Evolutionary conservation across 2,113 vertebrate genomes (phyloP), one percentile per base, ranked within the genome.

Genomic region (Calidris pugnax): DNA sequence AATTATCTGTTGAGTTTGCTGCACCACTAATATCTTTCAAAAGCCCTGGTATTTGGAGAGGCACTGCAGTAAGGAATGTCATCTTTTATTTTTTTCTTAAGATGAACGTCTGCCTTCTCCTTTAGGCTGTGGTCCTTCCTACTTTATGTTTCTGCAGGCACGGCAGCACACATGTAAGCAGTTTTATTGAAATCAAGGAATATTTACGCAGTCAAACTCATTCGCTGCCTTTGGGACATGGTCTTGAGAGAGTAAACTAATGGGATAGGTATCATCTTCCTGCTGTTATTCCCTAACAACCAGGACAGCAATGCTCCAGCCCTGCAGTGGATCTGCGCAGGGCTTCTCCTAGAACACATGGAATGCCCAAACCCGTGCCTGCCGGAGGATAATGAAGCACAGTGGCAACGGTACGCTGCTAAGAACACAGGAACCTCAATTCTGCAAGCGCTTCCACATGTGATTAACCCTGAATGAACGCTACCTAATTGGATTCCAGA

Each of bases 1-100:
- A 93, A 96, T 93, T 96, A 95, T 79, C 94, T 73, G 45, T 60
- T 57, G 94, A 92, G 84, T 82, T 93, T 79, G 76, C 88, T 93
- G 86, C 62, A 69, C 62, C 37, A 27, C 87, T 87, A 84, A 81
- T 73, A 92, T 69, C 84, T 92, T 93, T 73, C 72, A 72, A 93
- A 93, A 93, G 66, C 79, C 85, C 69, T 75, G 56, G 35, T 95
- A 95, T 92, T 81, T 93, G 90, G 89, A 93, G 77, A 97, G 84
- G 74, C 69, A 92, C 62, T 66, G 69, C 90, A 92, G 77, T 50
- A 76, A 82, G 84, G 83, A 95, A 97, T 92, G 90, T 89, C 89
- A 92, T 76, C 60, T 75, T 93, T 85, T 84, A 24, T 83, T 95
- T 80, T 72, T 32, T 69, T 14, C 3, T 67, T 37, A 85, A 86